phyloP scores from a whole-genome alignment of 2,113 vertebrate species.

The Ciconia boyciana region DNA sequence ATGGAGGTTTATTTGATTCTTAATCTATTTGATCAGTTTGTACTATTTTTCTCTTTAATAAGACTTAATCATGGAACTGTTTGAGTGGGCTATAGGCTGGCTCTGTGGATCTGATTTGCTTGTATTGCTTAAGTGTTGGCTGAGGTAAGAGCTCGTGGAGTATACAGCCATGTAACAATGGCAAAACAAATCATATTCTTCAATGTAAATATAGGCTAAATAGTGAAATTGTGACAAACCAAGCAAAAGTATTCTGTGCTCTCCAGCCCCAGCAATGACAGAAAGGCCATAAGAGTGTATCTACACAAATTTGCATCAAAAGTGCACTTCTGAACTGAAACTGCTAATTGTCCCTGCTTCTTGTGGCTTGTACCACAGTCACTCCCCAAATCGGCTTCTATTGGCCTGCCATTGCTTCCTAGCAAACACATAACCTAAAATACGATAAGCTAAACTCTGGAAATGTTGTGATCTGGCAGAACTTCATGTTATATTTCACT shows the following conservation, averaged over 20 bases:
- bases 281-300: neutral
- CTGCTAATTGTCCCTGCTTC: neutral
- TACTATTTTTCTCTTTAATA: neutral
- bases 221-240: neutral
- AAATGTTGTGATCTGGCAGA: neutral
- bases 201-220: neutral
- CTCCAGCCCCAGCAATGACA: neutral
- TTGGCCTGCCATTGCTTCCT: neutral
- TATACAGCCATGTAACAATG: neutral
- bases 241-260: neutral
- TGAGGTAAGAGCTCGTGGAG: neutral
- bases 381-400: neutral
- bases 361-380: neutral
- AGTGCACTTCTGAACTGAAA: neutral
- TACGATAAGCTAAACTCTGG: neutral
- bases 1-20: neutral
- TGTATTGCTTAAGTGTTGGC: neutral
- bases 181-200: neutral
- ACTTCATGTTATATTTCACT: neutral
- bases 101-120: neutral
- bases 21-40: neutral
- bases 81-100: neutral
- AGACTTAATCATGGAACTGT: neutral
- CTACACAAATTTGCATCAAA: neutral
- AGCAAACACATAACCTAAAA: neutral